These are phyloP conservation scores for Thamnophis elegans DNA, from an alignment of 2,797 vertebrate species.

Conservation along the genomic window DNA sequence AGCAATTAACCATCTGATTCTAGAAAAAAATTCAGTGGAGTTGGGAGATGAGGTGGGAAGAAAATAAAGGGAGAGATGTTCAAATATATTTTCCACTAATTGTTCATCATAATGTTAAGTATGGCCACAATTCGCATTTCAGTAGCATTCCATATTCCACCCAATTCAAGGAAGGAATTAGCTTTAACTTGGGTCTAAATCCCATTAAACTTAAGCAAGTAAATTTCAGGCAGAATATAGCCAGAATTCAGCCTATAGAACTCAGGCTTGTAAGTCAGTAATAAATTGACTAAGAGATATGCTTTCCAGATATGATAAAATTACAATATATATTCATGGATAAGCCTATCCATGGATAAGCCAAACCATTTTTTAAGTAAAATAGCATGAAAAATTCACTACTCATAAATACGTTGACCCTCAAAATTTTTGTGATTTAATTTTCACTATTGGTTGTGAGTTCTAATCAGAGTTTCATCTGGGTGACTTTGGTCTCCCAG, in stretches of 20 bases:
- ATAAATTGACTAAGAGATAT: not conserved
- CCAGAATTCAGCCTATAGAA: not conserved
- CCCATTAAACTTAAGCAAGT: not conserved
- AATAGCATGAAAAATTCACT: not conserved
- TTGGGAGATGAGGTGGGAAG: not conserved
- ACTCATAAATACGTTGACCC: not conserved
- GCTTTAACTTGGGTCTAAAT: not conserved
- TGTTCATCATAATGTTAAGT: not conserved
- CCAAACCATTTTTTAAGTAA: not conserved
- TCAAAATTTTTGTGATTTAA: not conserved
- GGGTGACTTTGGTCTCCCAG: not conserved
- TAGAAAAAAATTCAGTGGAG: not conserved
- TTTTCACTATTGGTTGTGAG: not conserved
- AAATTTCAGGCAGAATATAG: not conserved
- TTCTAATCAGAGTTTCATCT: not conserved
- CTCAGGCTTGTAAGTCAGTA: not conserved
- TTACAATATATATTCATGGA: not conserved
- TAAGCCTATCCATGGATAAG: not conserved
- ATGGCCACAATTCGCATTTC: not conserved
- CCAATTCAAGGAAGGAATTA: not conserved
- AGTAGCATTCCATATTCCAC: not conserved
- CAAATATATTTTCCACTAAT: not conserved
- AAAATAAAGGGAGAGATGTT: not conserved
- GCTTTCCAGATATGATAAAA: not conserved
- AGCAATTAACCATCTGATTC: not conserved